Base-by-base conservation (phyloP, 2,888 invertebrate genomes). In the Pammene aurita region DNA sequence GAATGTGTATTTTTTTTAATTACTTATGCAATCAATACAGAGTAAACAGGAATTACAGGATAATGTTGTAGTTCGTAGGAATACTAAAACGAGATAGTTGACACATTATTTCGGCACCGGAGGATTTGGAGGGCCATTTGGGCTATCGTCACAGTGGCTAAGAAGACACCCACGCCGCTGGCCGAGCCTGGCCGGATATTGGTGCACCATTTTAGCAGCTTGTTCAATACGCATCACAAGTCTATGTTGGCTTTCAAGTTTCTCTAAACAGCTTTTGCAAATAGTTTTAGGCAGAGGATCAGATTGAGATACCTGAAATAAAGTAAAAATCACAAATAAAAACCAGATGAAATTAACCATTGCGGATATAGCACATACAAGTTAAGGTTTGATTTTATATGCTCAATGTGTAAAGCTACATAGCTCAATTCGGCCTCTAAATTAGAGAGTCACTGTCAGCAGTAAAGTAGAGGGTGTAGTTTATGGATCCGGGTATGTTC, bases 271-370 rank as follows among this genome's bases (percentile, higher is more conserved):
- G 58, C 89, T 90, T 78, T 93, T 93, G 80, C 95, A 95, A 66
- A 95, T 94, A 41, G 95, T 95, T 90, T 96, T 96, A 54, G 96
- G 96, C 72, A 96, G 84, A 63, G 95, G 94, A 85, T 95, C 95
- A 74, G 94, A 93, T 67, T 93, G 93, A 61, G 94, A 94, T 66
- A 95, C 94, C 95, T 95, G 82, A 60, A 90, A 84, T 71, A 71
- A 68, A 67, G 70, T 57, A 62, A 66, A 63, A 13, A 26, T 7
- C 60, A 48, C 65, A 44, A 50, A 13, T 58, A 56, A 10, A 64
- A 14, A 42, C 7, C 38, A 44, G 14, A 5, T 14, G 2, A 38
- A 7, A 38, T 6, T 2, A 38, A 38, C 7, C 38, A 38, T 38
- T 2, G 26, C 1, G 4, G 26, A 26, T 26, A 26, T 26, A 26